A percentile compares a stretch with the other conserved stretches of the same genome.
These are phyloP conservation scores for Pelagia noctiluca DNA, from an alignment of 30 jellyfish, hydroid and myxozoan genomes.

Conservation along the genomic window DNA sequence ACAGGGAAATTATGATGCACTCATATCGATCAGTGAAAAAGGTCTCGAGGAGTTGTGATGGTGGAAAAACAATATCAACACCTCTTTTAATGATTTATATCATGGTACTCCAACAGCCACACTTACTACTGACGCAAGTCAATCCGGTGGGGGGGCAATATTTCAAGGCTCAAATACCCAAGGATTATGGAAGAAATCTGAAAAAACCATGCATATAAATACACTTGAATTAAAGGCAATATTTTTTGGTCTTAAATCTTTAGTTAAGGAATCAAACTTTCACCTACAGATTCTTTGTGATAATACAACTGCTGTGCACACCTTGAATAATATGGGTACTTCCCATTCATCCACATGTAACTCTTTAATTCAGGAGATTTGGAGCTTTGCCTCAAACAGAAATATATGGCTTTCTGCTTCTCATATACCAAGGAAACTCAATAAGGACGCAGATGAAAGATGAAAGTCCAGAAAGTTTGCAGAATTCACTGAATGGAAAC, in stretches of 20 bases:
- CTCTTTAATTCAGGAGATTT: too few species aligned
- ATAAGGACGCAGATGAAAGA: too few species aligned
- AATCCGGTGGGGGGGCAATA: constrained; percentile 34
- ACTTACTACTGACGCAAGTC: constrained; percentile 29
- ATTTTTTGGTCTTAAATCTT: constrained; percentile 30
- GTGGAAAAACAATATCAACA: constrained; percentile 18
- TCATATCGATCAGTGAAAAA: neutral
- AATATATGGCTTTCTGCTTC: too few species aligned
- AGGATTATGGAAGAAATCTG: constrained; percentile 10
- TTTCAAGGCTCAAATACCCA: neutral
- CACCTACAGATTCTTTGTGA: constrained; percentile 34
- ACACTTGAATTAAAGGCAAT: constrained; percentile 38
- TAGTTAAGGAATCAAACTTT: neutral
- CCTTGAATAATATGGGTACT: too few species aligned
- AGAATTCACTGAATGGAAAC: too few species aligned
- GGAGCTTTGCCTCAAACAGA: too few species aligned
- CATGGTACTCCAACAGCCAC: constrained; percentile 23
- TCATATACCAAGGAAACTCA: too few species aligned
- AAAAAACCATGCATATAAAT: constrained; percentile 19
- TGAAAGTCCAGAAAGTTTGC: too few species aligned
- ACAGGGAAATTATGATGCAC: constrained; percentile 25
- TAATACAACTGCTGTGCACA: constrained; percentile 40
- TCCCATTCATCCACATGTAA: too few species aligned
- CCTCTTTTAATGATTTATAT: constrained; percentile 30
- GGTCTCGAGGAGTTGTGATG: constrained; percentile 7